These are phyloP conservation scores for Cyclargus thomasi DNA, from an alignment of 1,140 invertebrate species.

Conservation along the genomic window DNA sequence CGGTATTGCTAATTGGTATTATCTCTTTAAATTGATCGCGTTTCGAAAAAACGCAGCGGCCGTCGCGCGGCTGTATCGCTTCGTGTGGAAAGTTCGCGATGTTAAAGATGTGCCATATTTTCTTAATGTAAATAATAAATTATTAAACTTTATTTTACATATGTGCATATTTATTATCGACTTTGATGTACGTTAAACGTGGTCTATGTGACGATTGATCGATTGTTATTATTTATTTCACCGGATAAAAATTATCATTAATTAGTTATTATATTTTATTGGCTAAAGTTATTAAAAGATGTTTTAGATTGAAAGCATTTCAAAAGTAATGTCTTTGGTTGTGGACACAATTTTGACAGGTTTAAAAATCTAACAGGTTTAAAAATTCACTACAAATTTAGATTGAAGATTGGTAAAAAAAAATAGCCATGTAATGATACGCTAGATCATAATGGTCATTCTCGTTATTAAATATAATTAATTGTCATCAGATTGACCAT, in stretches of 20 bases:
- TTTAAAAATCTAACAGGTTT: neutral
- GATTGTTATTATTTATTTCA: neutral
- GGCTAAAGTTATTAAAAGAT: too few species aligned
- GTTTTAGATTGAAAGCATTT: neutral
- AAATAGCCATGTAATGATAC: neutral
- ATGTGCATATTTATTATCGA: constrained; percentile 69
- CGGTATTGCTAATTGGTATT: constrained; percentile 74
- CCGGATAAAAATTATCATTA: neutral
- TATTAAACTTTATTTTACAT: constrained; percentile 64
- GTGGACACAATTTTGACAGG: neutral
- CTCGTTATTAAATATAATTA: constrained; percentile 56
- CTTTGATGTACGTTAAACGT: constrained; percentile 47
- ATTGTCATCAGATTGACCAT: constrained; percentile 37
- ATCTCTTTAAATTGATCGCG: constrained; percentile 39
- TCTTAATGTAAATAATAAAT: constrained; percentile 74
- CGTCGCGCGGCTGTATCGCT: constrained; percentile 43
- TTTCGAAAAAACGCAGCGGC: constrained; percentile 29
- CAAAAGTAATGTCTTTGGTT: neutral
- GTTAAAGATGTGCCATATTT: constrained; percentile 73
- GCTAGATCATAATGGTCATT: constrained; percentile 33
- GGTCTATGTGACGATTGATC: constrained; percentile 15
- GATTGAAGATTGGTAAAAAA: neutral
- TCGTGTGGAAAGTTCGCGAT: constrained; percentile 44
- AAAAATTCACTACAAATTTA: neutral
- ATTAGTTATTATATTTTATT: too few species aligned